Evolutionary conservation across 2,888 invertebrate species (phyloP).

Genomic region (Platerodrilus igneus): DNA sequence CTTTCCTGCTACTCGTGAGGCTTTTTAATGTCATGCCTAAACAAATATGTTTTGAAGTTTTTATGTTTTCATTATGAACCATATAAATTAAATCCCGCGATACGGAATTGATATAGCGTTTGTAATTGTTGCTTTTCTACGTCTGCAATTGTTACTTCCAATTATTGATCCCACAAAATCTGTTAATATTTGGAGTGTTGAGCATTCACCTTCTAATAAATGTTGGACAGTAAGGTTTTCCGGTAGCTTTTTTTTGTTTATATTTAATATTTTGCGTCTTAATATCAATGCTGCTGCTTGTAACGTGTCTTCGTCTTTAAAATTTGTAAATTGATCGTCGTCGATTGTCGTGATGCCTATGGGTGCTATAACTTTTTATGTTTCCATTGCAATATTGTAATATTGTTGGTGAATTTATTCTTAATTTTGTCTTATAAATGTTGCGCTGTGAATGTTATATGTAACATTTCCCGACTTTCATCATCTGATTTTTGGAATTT

Average conservation of each 20-base stretch:
- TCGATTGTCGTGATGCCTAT: neutral
- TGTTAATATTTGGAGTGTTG: constrained; percentile 14
- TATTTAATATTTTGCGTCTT: constrained; percentile 8
- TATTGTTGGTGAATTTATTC: too few relatives aligned
- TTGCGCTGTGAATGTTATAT: too few relatives aligned
- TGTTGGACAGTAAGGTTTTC: constrained; percentile 4
- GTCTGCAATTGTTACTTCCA: constrained; percentile 19
- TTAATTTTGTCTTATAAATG: too few relatives aligned
- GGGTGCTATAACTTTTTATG: constrained; percentile 1
- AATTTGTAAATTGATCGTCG: neutral
- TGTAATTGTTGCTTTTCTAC: too few relatives aligned
- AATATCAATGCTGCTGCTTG: constrained; percentile 15
- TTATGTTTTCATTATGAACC: constrained; percentile 27
- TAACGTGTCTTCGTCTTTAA: constrained; percentile 13
- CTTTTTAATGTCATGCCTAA: constrained; percentile 36
- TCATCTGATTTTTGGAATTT: too few relatives aligned
- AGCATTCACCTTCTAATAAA: constrained; percentile 24
- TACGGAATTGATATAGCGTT: constrained; percentile 16
- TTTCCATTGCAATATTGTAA: constrained; percentile 8
- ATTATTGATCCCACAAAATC: constrained; percentile 18
- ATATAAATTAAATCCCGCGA: constrained; percentile 26
- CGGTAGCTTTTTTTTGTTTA: constrained; percentile 8
- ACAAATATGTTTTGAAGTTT: constrained; percentile 31
- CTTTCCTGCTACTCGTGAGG: constrained; percentile 32
- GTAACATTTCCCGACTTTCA: too few relatives aligned